Percentiles rank a stretch among this genome's conserved stretches.
phyloP scores from a whole-genome alignment of 2,888 invertebrate genomes.

The Maniola hyperantus region DNA sequence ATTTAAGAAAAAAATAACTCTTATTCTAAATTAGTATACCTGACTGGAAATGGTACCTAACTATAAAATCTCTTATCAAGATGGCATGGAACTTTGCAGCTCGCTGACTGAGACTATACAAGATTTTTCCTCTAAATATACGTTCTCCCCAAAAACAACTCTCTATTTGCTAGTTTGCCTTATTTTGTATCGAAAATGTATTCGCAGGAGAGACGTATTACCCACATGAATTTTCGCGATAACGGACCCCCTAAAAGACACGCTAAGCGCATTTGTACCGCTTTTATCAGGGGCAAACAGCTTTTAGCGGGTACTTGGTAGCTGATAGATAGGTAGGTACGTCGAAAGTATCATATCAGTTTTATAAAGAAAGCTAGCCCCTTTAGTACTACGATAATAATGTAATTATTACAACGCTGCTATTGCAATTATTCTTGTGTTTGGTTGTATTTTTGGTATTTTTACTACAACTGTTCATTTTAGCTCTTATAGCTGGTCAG shows the following conservation, averaged over 20 bases:
- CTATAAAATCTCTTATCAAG: too few species aligned
- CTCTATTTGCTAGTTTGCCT: constrained; percentile 19
- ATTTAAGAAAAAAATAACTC: too few species aligned
- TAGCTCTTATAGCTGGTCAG: too few species aligned
- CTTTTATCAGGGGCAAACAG: constrained; percentile 64
- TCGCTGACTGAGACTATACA: background rate
- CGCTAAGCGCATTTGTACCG: constrained; percentile 39
- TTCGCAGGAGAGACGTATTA: constrained; percentile 35
- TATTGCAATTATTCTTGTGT: too few species aligned
- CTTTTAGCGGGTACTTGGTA: constrained; percentile 39
- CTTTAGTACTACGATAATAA: too few species aligned
- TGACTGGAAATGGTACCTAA: too few species aligned
- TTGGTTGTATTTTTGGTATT: too few species aligned
- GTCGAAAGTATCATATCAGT: constrained; percentile 26
- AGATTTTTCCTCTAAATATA: background rate
- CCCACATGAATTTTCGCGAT: constrained; percentile 40
- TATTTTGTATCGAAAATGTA: constrained; percentile 32
- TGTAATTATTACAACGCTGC: too few species aligned
- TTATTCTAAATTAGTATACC: too few species aligned
- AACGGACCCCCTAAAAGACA: constrained; percentile 36
- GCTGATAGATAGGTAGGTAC: background rate
- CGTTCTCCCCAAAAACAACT: background rate
- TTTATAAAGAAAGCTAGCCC: constrained; percentile 11
- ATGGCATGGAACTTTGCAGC: too few species aligned
- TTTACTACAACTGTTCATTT: too few species aligned